Evolutionary conservation across 2,797 vertebrate species (phyloP), one percentile per base, ranked within the genome.

Genomic region (Cottoperca gobio): DNA sequence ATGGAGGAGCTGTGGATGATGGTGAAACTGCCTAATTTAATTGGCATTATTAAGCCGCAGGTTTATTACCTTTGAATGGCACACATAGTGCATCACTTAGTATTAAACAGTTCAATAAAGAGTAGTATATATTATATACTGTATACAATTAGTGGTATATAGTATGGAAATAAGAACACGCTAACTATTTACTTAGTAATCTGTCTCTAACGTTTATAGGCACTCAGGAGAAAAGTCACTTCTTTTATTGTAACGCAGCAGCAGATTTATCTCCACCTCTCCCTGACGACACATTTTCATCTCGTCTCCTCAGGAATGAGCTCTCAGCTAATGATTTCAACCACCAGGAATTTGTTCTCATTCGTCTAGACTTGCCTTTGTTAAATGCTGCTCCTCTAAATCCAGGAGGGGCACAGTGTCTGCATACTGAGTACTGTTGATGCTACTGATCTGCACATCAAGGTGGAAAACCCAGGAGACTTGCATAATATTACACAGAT

Each of bases 291-390:
- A 45, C 59, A 45, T 80, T 76, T 70, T 69, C 69, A 45, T 74
- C 24, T 53, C 23, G 16, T 68, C 57, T 82, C 57, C 60, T 80
- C 14, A 24, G 76, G 76, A 80, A 77, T 48, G 63, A 83, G 63
- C 31, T 2, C 21, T 50, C 54, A 54, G 57, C 46, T 52, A 72
- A 75, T 82, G 73, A 85, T 77, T 83, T 78, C 83, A 78, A 63
- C 69, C 72, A 52, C 24, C 42, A 73, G 76, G 76, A 77, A 78
- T 82, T 67, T 69, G 43, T 55, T 52, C 61, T 78, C 64, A 35
- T 84, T 76, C 76, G 86, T 83, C 81, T 71, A 63, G 76, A 86
- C 85, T 70, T 82, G 84, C n/a, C 77, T 81, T 66, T 79, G 70
- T 86, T 48, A 59, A 60, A 52, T 57, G 8, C 48, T 26, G 61